These are phyloP conservation scores for Setophaga coronata DNA, from an alignment of 2,113 vertebrate species.

Conservation along the genomic window DNA sequence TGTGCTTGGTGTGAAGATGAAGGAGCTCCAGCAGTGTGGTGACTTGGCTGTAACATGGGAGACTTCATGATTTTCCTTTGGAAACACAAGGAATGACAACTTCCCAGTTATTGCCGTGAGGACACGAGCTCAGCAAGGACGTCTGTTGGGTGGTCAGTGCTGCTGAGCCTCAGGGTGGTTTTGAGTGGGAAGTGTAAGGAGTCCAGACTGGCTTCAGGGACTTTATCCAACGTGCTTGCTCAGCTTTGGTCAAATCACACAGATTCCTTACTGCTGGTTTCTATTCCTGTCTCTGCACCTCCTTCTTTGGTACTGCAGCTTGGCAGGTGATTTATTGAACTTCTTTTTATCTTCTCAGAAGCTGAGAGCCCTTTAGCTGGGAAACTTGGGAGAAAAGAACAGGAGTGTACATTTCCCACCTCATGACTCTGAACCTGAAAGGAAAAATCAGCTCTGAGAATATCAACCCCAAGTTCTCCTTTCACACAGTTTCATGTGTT, in stretches of 20 bases:
- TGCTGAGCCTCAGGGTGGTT: background rate
- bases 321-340: background rate
- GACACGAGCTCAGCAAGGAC: rapidly evolving
- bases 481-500: background rate
- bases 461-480: background rate
- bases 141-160: background rate
- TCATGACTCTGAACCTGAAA: background rate
- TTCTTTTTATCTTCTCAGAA: background rate
- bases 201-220: background rate
- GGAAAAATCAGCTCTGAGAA: background rate
- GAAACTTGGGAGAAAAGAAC: background rate
- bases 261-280: background rate
- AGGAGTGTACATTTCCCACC: background rate
- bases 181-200: rapidly evolving
- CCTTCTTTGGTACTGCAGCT: background rate
- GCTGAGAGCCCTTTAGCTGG: background rate
- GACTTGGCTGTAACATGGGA: background rate
- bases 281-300: background rate
- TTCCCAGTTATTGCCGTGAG: rapidly evolving
- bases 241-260: background rate
- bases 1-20: rapidly evolving
- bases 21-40: background rate
- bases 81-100: background rate
- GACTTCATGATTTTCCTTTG: background rate
- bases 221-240: background rate